phyloP scores from a whole-genome alignment of 2,797 vertebrate genomes.

The Rhadinocentrus ornatus region DNA sequence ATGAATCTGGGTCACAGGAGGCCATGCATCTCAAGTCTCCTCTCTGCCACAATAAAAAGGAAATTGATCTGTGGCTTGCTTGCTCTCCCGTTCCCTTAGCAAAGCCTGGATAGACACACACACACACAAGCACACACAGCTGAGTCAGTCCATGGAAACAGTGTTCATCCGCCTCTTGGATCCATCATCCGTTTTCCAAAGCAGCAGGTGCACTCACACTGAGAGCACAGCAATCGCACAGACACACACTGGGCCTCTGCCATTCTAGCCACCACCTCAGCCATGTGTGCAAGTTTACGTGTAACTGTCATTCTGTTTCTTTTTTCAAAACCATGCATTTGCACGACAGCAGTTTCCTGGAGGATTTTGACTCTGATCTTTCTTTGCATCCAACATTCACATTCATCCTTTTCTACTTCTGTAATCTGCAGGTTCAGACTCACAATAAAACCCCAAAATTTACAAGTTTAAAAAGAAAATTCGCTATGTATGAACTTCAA shows the following conservation, averaged over 20 bases:
- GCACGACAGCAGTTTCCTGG: conserved; percentile 32
- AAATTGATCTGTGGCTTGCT: conserved; percentile 74
- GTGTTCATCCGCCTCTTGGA: conserved; percentile 59
- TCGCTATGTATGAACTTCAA: background rate
- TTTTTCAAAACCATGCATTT: conserved; percentile 27
- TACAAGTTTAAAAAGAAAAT: background rate
- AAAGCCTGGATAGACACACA: conserved; percentile 12
- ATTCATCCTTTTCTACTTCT: background rate
- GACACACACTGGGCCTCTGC: conserved; percentile 30
- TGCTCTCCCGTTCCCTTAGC: conserved; percentile 53
- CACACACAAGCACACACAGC: conserved; percentile 26
- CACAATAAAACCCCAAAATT: background rate
- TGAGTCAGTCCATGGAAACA: conserved; percentile 51
- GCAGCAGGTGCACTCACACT: conserved; percentile 66
- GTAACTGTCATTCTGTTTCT: conserved; percentile 21
- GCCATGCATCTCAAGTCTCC: conserved; percentile 85
- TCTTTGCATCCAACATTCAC: background rate
- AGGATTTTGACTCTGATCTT: conserved; percentile 7
- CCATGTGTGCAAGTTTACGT: conserved; percentile 18
- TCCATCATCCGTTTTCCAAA: conserved; percentile 54
- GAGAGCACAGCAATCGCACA: conserved; percentile 28
- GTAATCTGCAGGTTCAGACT: background rate
- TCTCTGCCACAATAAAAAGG: conserved; percentile 70
- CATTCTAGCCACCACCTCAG: conserved; percentile 2
- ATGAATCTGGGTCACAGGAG: conserved; percentile 85